A percentile compares a stretch with the other conserved stretches of the same genome.
Evolutionary conservation across 2,113 vertebrate genomes (phyloP).

Genomic region (Nothoprocta perdicaria): DNA sequence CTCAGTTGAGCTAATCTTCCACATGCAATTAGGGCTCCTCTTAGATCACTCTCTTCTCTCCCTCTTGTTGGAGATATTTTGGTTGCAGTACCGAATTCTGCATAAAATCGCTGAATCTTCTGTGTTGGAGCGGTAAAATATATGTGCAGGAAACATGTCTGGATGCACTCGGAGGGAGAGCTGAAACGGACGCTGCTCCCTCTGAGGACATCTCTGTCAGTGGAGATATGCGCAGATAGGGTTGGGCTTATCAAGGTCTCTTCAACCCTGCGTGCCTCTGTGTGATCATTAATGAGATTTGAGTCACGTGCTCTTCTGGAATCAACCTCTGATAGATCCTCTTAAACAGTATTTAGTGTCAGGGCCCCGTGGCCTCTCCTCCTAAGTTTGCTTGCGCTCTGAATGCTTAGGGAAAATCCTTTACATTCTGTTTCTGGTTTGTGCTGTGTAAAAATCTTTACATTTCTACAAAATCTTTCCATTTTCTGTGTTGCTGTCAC

Average conservation of each 20-base stretch:
- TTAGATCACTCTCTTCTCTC: not conserved
- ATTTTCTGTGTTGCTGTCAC: not conserved
- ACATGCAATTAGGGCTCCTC: not conserved
- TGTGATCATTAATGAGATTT: not conserved
- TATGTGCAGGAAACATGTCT: not conserved
- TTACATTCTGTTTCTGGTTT: constrained; percentile 3
- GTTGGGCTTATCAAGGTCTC: not conserved
- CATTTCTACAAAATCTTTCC: not conserved
- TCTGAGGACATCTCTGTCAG: not conserved
- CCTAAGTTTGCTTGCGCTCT: not conserved
- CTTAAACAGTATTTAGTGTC: constrained; percentile 23
- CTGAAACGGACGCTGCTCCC: not conserved
- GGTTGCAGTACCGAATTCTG: not conserved
- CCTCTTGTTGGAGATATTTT: not conserved
- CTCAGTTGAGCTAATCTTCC: not conserved
- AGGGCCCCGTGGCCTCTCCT: not conserved
- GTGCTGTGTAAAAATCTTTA: not conserved
- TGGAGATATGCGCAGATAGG: too few species aligned
- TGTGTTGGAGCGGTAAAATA: not conserved
- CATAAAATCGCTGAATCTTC: not conserved
- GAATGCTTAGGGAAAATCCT: not conserved
- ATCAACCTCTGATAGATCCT: constrained; percentile 19
- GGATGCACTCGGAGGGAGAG: not conserved
- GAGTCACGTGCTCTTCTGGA: not conserved
- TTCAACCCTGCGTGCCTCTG: rapidly evolving